These are phyloP conservation scores for Acrossocheilus wenchowensis DNA, from an alignment of 2,797 vertebrate species.

Conservation along the genomic window DNA sequence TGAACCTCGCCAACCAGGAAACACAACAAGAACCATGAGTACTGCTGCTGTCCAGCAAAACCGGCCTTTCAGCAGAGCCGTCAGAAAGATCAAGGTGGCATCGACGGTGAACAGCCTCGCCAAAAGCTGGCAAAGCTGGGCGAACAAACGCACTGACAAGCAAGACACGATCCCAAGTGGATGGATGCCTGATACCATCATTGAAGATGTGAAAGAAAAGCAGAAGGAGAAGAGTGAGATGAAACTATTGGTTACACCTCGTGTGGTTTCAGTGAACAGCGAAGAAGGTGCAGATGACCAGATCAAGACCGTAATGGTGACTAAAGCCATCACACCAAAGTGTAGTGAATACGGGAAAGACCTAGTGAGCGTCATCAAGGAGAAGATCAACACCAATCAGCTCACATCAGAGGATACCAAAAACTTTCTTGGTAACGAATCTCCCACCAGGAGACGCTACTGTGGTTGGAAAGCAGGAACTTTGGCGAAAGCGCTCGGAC, in stretches of 20 bases:
- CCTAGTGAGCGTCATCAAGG: constrained; percentile 70
- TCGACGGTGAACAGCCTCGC: constrained; percentile 76
- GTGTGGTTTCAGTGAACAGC: constrained; percentile 51
- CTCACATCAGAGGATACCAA: constrained; percentile 64
- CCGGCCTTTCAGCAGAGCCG: constrained; percentile 68
- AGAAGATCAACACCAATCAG: constrained; percentile 71
- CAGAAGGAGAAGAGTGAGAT: constrained; percentile 57
- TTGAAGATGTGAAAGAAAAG: constrained; percentile 57
- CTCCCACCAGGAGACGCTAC: constrained; percentile 74
- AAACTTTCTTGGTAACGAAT: constrained; percentile 74
- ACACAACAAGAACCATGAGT: constrained; percentile 65
- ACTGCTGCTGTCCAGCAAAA: constrained; percentile 59
- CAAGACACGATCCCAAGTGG: constrained; percentile 76
- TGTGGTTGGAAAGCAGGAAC: constrained; percentile 60
- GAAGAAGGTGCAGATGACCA: constrained; percentile 43
- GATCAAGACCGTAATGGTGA: constrained; percentile 70
- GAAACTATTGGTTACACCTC: constrained; percentile 66
- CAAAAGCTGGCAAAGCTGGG: constrained; percentile 83
- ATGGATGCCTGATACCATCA: constrained; percentile 75
- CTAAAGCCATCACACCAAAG: constrained; percentile 67
- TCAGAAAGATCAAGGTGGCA: constrained; percentile 76
- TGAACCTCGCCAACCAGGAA: constrained; percentile 3
- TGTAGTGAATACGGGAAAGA: constrained; percentile 68
- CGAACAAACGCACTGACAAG: constrained; percentile 66
- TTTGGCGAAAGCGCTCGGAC: constrained; percentile 58